A percentile compares a stretch with the other conserved stretches of the same genome.
These are phyloP conservation scores for Pseudococcus viburni DNA, from an alignment of 2,888 invertebrate genomes.

Conservation along the genomic window DNA sequence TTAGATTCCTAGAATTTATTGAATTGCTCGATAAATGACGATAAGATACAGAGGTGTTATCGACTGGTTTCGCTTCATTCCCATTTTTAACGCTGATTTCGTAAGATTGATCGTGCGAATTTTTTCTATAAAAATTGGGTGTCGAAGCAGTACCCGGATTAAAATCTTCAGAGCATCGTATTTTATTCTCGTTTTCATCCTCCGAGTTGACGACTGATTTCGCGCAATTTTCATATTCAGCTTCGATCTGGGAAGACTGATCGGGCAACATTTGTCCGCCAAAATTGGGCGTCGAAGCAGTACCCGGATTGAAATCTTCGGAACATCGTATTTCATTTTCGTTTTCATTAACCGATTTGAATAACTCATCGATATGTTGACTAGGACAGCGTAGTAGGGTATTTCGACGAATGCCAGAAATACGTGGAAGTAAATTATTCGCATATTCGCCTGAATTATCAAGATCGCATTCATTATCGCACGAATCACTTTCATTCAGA, in stretches of 20 bases:
- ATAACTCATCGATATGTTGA: not conserved
- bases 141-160: conserved; percentile 15
- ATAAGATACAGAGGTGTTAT: not conserved
- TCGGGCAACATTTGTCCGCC: too few species aligned
- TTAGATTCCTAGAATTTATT: not conserved
- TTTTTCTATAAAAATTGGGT: too few species aligned
- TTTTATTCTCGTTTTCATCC: not conserved
- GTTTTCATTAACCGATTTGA: not conserved
- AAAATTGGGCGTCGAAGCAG: not conserved
- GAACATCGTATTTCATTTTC: not conserved
- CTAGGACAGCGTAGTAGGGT: not conserved
- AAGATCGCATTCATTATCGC: not conserved
- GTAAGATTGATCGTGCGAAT: not conserved
- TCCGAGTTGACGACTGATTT: not conserved
- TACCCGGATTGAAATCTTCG: not conserved
- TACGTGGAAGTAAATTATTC: not conserved
- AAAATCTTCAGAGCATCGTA: not conserved
- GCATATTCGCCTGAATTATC: not conserved
- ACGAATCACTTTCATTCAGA: not conserved
- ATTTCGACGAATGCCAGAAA: too few species aligned
- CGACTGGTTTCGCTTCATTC: not conserved
- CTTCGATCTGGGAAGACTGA: not conserved
- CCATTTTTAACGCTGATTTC: not conserved
- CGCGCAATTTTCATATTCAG: not conserved
- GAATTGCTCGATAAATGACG: not conserved